Evolutionary conservation across 2,113 vertebrate genomes (phyloP).

Genomic region (Cyanistes caeruleus): DNA sequence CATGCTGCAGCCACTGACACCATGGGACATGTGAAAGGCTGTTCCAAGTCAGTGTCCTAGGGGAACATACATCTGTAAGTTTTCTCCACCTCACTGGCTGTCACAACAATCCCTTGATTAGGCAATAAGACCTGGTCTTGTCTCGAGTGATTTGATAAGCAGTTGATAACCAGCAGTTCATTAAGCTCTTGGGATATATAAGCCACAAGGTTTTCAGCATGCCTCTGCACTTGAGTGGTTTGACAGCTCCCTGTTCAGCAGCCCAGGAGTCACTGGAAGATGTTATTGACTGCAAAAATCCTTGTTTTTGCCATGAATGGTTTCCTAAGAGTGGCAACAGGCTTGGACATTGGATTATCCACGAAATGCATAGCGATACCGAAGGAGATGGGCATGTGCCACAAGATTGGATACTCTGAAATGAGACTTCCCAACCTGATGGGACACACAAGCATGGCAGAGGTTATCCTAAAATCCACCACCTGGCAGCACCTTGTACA

Average conservation of each 20-base stretch:
- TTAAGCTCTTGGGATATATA: conserved; percentile 57
- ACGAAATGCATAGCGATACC: conserved; percentile 87
- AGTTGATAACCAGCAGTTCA: conserved; percentile 56
- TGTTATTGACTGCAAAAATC: conserved; percentile 15
- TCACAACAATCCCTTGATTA: conserved; percentile 58
- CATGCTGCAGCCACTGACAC: not conserved
- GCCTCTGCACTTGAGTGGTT: not conserved
- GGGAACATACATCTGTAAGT: not conserved
- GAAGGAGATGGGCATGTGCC: conserved; percentile 83
- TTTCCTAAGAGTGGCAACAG: conserved; percentile 11
- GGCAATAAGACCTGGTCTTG: conserved; percentile 49
- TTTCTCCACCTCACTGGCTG: conserved; percentile 45
- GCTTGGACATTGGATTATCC: conserved; percentile 87
- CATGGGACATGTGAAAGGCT: not conserved
- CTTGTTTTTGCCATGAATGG: not conserved
- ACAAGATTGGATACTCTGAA: conserved; percentile 84
- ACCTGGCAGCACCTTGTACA: conserved; percentile 82
- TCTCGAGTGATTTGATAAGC: conserved; percentile 60
- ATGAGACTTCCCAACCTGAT: conserved; percentile 90
- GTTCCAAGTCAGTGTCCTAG: not conserved
- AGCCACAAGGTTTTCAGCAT: not conserved
- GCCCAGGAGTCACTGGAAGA: not conserved
- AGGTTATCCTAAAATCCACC: conserved; percentile 81
- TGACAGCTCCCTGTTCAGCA: not conserved
- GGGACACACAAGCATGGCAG: conserved; percentile 84